These are phyloP conservation scores for Chaetodon auriga DNA, from an alignment of 2,113 vertebrate genomes.

Conservation along the genomic window DNA sequence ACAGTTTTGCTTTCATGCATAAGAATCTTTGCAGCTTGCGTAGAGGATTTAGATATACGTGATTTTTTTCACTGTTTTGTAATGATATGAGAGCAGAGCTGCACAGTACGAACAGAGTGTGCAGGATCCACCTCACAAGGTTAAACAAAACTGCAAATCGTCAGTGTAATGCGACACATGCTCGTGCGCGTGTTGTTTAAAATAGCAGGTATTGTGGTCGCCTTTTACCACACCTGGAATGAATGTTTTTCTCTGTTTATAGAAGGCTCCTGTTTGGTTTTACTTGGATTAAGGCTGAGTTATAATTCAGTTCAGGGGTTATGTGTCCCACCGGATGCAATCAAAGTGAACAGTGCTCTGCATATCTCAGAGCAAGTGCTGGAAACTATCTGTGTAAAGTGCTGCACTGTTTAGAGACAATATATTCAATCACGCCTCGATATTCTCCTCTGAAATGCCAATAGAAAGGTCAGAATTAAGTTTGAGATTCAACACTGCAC, in stretches of 20 bases:
- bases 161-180: neutral
- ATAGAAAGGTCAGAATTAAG: slow-evolving; percentile 62
- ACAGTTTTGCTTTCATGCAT: neutral
- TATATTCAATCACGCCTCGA: slow-evolving; percentile 56
- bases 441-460: slow-evolving; percentile 46
- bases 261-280: slow-evolving; percentile 45
- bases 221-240: neutral
- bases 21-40: neutral
- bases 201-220: neutral
- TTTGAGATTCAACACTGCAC: slow-evolving; percentile 57
- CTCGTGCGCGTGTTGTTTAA: neutral
- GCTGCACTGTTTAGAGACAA: slow-evolving; percentile 55
- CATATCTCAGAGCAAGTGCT: slow-evolving; percentile 52
- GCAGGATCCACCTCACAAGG: neutral
- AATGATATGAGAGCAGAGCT: neutral
- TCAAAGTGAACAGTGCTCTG: slow-evolving; percentile 58
- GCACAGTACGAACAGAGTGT: neutral
- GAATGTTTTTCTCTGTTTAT: slow-evolving; percentile 1
- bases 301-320: slow-evolving; percentile 71
- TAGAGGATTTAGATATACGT: neutral
- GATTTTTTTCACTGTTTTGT: slow-evolving; percentile 2
- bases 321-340: slow-evolving; percentile 67
- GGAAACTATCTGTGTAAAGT: slow-evolving; percentile 52
- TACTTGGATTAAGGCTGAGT: slow-evolving; percentile 45
- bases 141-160: neutral